Conservation (phyloP, 1,140 invertebrate species). For the Diabrotica undecimpunctata region DNA sequence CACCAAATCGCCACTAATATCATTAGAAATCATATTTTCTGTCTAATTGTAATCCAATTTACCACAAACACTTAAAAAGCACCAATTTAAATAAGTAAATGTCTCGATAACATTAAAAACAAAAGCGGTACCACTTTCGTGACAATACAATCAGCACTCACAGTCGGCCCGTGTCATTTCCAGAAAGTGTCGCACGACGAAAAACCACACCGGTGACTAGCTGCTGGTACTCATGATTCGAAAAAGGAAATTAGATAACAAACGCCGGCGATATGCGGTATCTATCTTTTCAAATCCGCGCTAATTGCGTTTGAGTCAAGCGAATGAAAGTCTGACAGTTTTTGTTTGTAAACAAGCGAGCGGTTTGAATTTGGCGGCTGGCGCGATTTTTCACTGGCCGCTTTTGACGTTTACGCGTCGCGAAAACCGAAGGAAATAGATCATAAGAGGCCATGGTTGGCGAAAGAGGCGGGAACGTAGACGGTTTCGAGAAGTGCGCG, state of each 20-base stretch:
- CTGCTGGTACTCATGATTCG: background rate
- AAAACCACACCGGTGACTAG: constrained; percentile 11
- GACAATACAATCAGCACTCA: too few species aligned
- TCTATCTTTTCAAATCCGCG: constrained; percentile 8
- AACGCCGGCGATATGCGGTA: background rate
- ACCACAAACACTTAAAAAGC: too few species aligned
- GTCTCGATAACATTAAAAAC: too few species aligned
- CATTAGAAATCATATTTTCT: constrained; percentile 22
- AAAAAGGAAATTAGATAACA: constrained; percentile 6
- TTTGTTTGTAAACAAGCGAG: constrained; percentile 26
- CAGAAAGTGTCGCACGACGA: too few species aligned
- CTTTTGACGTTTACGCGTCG: constrained; percentile 20
- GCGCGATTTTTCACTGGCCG: constrained; percentile 23
- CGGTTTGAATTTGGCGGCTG: constrained; percentile 28
- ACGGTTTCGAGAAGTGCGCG: constrained; percentile 5
- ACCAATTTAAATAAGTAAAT: too few species aligned
- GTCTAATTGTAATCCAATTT: too few species aligned
- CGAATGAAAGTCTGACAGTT: constrained; percentile 4
- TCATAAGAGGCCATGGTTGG: constrained; percentile 15
- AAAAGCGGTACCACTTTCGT: too few species aligned
- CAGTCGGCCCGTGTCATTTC: constrained; percentile 8
- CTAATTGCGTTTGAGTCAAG: constrained; percentile 11
- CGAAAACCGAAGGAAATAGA: constrained; percentile 28
- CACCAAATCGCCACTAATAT: constrained; percentile 26
- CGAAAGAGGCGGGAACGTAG: constrained; percentile 13